Evolutionary conservation across 2,888 invertebrate species (phyloP), one percentile per base, ranked within the genome.

Genomic region (Agrotis segetum): DNA sequence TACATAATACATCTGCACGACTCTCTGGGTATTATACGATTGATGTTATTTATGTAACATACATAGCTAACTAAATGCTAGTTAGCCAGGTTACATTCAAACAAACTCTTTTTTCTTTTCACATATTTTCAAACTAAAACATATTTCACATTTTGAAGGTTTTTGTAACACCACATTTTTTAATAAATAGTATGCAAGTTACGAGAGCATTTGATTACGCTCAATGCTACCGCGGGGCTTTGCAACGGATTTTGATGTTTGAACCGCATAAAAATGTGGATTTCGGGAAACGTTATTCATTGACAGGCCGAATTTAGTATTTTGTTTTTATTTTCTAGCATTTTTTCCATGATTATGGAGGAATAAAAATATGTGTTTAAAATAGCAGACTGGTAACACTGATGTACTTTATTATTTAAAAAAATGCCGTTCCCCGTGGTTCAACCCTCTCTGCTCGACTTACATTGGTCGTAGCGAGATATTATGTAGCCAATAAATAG

Each of bases 181-280:
- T 0, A 40, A 69, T 19, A 67, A 55, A 40, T 24, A 19, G 21
- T 70, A 59, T 24, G 9, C 21, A 21, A 59, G 19, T 44, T 62
- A 52, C 47, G 46, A 53, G 44, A 76, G 62, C 44, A 76, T 70
- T 70, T 74, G 62, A 76, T 69, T 53, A 69, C 69, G 21, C n/a
- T 24, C 46, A 49, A 52, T 76, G 47, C 24, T 61, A 47, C 46
- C 7, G 24, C 62, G 52, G 52, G 53, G 53, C 44, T 63, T 76
- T 74, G n/a, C 58, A 47, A 16, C 16, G 47, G 49, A 70, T 76
- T 70, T 59, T 53, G 29, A 17, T 59, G 62, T 69, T 53, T 24
- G 24, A 40, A 40, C 14, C 16, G 17, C 14, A 40, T n/a, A 55
- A 67, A 60, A 55, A 24, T 19, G n/a, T 11, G 59, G 17, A 55